A percentile compares a stretch with the other conserved stretches of the same genome.
Conservation (phyloP, 30 jellyfish, hydroid and myxozoan species). For the Turritopsis dohrnii region DNA sequence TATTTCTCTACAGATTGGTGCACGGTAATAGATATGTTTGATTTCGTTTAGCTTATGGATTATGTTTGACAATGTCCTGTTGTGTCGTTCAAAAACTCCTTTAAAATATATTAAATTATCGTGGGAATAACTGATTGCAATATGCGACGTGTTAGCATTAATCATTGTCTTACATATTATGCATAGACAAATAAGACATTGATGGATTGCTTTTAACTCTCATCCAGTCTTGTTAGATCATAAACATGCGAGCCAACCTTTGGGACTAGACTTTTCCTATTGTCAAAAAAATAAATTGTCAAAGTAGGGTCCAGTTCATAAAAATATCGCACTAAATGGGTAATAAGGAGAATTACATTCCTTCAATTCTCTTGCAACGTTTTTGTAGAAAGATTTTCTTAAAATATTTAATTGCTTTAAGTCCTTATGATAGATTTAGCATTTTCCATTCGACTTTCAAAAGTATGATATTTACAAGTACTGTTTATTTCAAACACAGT, state of each 20-base stretch:
- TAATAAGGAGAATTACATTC: no score
- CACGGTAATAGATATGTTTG: neutral
- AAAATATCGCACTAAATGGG: no score
- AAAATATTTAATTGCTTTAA: no score
- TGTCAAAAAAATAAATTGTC: no score
- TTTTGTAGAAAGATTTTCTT: no score
- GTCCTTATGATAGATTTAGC: no score
- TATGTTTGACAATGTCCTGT: neutral
- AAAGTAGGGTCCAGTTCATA: no score
- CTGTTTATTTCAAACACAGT: no score
- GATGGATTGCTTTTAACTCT: neutral
- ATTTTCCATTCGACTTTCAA: no score
- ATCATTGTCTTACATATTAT: neutral
- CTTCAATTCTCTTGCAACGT: no score
- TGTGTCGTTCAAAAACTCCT: neutral
- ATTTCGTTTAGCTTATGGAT: neutral
- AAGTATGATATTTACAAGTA: no score
- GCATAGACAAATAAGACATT: neutral
- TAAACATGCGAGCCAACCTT: neutral
- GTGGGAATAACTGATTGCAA: neutral
- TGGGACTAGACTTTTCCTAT: neutral
- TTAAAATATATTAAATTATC: neutral
- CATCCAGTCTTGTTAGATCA: neutral
- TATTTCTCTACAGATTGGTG: neutral
- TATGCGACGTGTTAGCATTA: neutral